Percentiles rank a stretch among this genome's conserved stretches.
Conservation (phyloP, 2,888 invertebrate genomes). For the Lasioglossum malachurum region DNA sequence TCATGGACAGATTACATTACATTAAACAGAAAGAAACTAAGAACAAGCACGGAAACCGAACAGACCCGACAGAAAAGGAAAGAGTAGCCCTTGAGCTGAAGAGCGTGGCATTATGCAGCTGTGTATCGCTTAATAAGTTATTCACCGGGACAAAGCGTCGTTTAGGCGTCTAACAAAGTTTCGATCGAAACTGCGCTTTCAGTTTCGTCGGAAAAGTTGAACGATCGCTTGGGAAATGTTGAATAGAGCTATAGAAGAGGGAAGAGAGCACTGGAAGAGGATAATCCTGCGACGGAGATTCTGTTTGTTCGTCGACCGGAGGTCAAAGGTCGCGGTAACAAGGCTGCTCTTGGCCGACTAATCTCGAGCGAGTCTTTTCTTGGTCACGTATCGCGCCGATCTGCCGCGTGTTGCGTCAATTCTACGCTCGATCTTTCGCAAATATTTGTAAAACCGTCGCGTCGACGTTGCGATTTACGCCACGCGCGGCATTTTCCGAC, state of each 20-base stretch:
- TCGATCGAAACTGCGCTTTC: not conserved
- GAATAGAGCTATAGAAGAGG: not conserved
- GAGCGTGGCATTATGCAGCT: not conserved
- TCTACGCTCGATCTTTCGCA: constrained; percentile 27
- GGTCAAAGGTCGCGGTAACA: constrained; percentile 36
- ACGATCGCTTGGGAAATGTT: not conserved
- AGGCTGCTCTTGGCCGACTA: constrained; percentile 12
- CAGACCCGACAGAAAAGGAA: not conserved
- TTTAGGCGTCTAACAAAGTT: not conserved
- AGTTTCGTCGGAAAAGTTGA: not conserved
- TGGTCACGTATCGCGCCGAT: constrained; percentile 54
- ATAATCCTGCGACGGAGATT: not conserved
- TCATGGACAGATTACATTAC: too few relatives aligned
- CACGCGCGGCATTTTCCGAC: constrained; percentile 8
- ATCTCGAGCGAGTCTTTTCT: constrained; percentile 36
- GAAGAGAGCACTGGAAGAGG: not conserved
- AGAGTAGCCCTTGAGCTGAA: not conserved
- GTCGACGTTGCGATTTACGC: constrained; percentile 7
- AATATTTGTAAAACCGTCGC: constrained; percentile 62
- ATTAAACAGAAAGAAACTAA: too few relatives aligned
- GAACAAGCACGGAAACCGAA: too few relatives aligned
- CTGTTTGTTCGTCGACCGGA: constrained; percentile 25
- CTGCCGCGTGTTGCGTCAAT: constrained; percentile 35
- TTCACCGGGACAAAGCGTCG: not conserved
- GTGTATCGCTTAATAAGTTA: not conserved